Percentiles rank a stretch among this genome's conserved stretches.
These are phyloP conservation scores for Polyergus mexicanus DNA, from an alignment of 1,140 invertebrate species.

Conservation along the genomic window DNA sequence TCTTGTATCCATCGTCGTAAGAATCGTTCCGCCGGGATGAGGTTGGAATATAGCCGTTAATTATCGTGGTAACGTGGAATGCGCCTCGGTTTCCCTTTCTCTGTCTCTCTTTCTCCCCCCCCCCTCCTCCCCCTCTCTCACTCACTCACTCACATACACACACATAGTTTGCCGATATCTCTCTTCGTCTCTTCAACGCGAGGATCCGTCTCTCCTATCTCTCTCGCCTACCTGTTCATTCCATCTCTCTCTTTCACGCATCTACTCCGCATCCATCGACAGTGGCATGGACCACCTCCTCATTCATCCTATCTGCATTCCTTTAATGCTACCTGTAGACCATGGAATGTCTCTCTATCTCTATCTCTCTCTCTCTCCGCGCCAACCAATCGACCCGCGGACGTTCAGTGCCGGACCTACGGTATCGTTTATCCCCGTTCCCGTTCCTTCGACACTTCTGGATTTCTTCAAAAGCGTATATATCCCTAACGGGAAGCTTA, in stretches of 20 bases:
- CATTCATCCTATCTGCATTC: slow-evolving; percentile 86
- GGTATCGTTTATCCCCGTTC: slow-evolving; percentile 72
- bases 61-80: slow-evolving; percentile 80
- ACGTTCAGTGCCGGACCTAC: slow-evolving; percentile 72
- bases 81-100: slow-evolving; percentile 71
- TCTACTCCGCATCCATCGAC: slow-evolving; percentile 74
- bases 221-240: slow-evolving; percentile 19
- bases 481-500: not conserved
- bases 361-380: too few species aligned
- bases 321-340: slow-evolving; percentile 83
- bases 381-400: slow-evolving; percentile 57
- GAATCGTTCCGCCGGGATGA: slow-evolving; percentile 66
- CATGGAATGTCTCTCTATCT: slow-evolving; percentile 84
- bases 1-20: slow-evolving; percentile 41
- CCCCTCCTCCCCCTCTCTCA: not conserved
- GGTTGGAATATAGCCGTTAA: slow-evolving; percentile 79
- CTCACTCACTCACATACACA: not conserved
- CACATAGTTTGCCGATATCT: not conserved
- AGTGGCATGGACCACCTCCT: slow-evolving; percentile 83
- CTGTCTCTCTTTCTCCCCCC: slow-evolving; percentile 35
- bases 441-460: slow-evolving; percentile 17
- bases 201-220: not conserved
- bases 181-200: not conserved
- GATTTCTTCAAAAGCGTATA: slow-evolving; percentile 56
- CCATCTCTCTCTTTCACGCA: slow-evolving; percentile 22